These are phyloP conservation scores for Lasioglossum malachurum DNA, from an alignment of 2,888 invertebrate genomes.

Conservation along the genomic window DNA sequence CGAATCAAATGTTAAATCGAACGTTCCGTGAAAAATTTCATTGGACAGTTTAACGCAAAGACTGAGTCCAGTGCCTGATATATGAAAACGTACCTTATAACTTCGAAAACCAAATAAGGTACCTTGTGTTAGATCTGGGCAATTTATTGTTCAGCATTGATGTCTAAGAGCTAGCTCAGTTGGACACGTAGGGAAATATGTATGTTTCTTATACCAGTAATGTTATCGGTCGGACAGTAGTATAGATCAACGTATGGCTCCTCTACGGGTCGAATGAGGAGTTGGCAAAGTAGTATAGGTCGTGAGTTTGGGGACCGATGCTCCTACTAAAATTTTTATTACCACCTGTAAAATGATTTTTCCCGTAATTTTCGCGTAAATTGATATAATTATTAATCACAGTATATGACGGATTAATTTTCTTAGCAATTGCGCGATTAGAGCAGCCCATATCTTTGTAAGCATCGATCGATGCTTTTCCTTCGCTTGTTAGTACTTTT, in stretches of 20 bases:
- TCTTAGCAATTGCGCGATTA: no score
- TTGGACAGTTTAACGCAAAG: background rate
- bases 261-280: background rate
- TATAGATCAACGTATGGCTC: background rate
- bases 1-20: background rate
- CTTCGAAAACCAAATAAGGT: background rate
- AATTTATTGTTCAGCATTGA: background rate
- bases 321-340: background rate
- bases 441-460: no score
- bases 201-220: background rate
- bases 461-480: no score
- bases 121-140: background rate
- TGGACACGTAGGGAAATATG: background rate
- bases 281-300: background rate
- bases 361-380: no score
- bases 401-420: no score
- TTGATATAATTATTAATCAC: no score
- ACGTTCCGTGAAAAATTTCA: background rate
- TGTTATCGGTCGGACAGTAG: background rate
- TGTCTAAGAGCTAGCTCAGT: background rate
- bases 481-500: no score
- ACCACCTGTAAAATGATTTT: no score
- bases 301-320: background rate
- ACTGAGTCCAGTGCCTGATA: background rate
- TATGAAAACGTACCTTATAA: background rate